These are phyloP conservation scores for Macrophya annulata DNA, from an alignment of 2,888 invertebrate genomes.

Conservation along the genomic window DNA sequence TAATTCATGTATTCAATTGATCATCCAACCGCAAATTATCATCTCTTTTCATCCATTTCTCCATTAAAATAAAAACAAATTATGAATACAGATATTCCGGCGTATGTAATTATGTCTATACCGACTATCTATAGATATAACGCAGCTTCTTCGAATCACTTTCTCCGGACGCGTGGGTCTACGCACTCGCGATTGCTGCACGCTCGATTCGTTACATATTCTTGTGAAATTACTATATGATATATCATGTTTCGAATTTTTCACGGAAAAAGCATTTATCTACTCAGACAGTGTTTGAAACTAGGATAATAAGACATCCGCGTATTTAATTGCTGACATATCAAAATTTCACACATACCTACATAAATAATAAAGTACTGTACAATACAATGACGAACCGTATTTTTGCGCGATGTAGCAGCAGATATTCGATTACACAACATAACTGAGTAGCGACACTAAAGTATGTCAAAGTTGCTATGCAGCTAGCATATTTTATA, in stretches of 20 bases:
- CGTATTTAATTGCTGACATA: not conserved
- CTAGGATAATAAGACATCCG: not conserved
- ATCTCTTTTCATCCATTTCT: not conserved
- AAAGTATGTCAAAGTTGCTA: constrained; percentile 37
- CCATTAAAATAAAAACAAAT: not conserved
- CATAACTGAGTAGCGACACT: not conserved
- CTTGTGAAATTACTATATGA: not conserved
- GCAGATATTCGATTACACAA: constrained; percentile 41
- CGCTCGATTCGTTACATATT: not conserved
- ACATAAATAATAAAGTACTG: not conserved
- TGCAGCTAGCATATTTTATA: constrained; percentile 38
- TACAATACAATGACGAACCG: not conserved
- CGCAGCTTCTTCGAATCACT: constrained; percentile 50
- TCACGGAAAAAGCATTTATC: not conserved
- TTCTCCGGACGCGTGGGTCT: constrained; percentile 48
- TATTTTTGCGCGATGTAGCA: constrained; percentile 14
- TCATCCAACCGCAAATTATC: not conserved
- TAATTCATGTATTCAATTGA: too few species aligned
- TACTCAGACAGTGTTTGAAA: too few species aligned
- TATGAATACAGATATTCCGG: not conserved
- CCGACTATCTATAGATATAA: not conserved
- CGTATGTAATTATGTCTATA: constrained; percentile 4
- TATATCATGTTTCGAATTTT: not conserved
- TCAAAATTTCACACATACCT: not conserved
- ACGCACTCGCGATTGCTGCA: constrained; percentile 28